Percentiles rank a stretch among this genome's conserved stretches.
These are phyloP conservation scores for Dasysyrphus tricinctus DNA, from an alignment of 2,888 invertebrate species.

Conservation along the genomic window DNA sequence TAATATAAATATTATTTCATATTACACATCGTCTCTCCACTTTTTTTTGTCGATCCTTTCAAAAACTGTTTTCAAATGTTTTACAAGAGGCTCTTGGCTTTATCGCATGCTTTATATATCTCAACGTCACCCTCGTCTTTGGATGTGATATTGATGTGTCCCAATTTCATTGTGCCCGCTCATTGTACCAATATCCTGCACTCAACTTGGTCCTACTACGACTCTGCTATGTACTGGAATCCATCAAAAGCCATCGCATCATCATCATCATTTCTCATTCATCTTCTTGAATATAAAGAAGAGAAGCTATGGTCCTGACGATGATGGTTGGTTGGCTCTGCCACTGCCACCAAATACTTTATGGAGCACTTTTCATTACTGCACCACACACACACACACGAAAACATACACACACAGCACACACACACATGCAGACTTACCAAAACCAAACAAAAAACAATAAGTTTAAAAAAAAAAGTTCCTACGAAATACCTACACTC, in stretches of 20 bases:
- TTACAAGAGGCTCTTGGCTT: slow-evolving; percentile 30
- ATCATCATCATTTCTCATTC: slow-evolving; percentile 43
- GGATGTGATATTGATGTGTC: slow-evolving; percentile 45
- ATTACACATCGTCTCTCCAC: neutral
- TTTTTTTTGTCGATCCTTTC: slow-evolving; percentile 10
- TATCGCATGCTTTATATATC: slow-evolving; percentile 54
- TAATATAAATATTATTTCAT: slow-evolving; percentile 70
- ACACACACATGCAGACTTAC: neutral
- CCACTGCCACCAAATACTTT: slow-evolving; percentile 42
- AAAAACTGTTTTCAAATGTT: slow-evolving; percentile 30
- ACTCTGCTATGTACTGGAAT: slow-evolving; percentile 32
- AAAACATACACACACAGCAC: slow-evolving; percentile 3
- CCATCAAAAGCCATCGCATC: slow-evolving; percentile 74
- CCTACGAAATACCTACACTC: slow-evolving; percentile 39
- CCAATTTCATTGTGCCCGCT: slow-evolving; percentile 69
- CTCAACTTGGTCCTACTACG: slow-evolving; percentile 44
- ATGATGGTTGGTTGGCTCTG: neutral
- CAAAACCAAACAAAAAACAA: slow-evolving; percentile 26
- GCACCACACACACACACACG: slow-evolving; percentile 5
- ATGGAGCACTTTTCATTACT: slow-evolving; percentile 71
- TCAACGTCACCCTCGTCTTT: neutral
- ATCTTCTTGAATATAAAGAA: slow-evolving; percentile 52
- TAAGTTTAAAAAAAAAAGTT: slow-evolving; percentile 16
- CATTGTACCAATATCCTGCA: slow-evolving; percentile 74
- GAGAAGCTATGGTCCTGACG: slow-evolving; percentile 35